Base-by-base conservation (phyloP, 2,113 vertebrate genomes). In the Oriolus oriolus region DNA sequence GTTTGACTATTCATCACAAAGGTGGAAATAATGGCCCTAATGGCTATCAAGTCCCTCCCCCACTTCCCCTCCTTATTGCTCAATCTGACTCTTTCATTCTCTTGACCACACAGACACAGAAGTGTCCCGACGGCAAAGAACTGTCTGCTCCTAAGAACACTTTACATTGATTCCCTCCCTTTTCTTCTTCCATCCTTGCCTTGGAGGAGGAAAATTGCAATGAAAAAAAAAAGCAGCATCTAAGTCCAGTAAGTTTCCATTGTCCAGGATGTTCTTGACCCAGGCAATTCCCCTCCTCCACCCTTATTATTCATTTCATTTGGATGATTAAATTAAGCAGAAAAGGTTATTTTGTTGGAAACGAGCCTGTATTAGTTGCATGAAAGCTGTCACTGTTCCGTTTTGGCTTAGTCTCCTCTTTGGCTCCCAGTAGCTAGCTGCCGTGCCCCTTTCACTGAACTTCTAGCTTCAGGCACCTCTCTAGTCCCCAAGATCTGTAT, bases 311-410 rank as follows among this genome's bases (percentile, higher is more conserved):
- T 96, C 10, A 77, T 87, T 90, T 95, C 11, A 85, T 91, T 96
- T 95, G 30, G 75, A 93, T 80, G 42, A 94, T 94, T 96, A 91
- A 94, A 91, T 94, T 93, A 95, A 94, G 44, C 63, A 84, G 76
- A 86, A 96, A 96, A 93, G 92, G 90, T 96, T 96, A 94, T 96
- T 96, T 93, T 93, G 18, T 89, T 96, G 96, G 93, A 94, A 94
- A 86, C 68, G 88, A 89, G 85, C 92, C 96, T 81, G 44, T 91
- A 87, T 93, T 78, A 95, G 90, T 93, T 81, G 31, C 80, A 92
- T 84, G 84, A 96, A 96, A 96, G 95, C 92, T 96, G 95, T 88
- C 90, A 92, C 76, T 93, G 95, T 96, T 96, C 93, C 4, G 12
- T 81, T 96, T 86, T 97, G 95, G 96, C 96, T 96, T 78, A 47